These are phyloP conservation scores for Xanthia icteritia DNA, from an alignment of 2,888 invertebrate genomes.

Conservation along the genomic window DNA sequence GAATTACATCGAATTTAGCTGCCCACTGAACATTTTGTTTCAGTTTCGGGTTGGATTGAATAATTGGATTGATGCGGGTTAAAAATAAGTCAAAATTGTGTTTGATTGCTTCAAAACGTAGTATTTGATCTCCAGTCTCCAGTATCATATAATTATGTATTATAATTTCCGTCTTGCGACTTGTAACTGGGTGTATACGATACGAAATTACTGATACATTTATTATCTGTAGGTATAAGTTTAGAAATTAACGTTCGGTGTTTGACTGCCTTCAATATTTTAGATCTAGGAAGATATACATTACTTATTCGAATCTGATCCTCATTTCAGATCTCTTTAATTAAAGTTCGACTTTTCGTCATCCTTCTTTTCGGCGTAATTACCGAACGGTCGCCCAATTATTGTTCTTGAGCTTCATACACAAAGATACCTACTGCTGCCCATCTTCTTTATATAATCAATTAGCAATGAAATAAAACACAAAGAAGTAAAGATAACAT, in stretches of 20 bases:
- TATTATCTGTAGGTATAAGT: neutral
- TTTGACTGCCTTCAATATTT: neutral
- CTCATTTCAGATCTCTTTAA: neutral
- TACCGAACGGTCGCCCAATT: neutral
- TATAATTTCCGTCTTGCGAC: neutral
- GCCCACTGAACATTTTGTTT: conserved; percentile 53
- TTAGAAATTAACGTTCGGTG: neutral
- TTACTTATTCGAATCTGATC: neutral
- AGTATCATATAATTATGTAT: neutral
- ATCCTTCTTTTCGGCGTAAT: neutral
- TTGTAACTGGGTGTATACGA: neutral
- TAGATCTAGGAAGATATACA: neutral
- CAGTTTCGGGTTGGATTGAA: conserved; percentile 20
- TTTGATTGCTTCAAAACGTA: neutral
- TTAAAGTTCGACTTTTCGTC: neutral
- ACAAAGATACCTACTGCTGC: neutral
- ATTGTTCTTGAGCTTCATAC: neutral
- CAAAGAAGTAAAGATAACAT: neutral
- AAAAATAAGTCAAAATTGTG: neutral
- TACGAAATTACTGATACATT: neutral
- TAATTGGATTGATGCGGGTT: conserved; percentile 13
- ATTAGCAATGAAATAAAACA: conserved; percentile 2
- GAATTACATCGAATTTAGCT: conserved; percentile 50
- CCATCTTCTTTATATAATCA: neutral
- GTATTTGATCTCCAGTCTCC: neutral